Base-by-base conservation (phyloP, 35 echinoderm and acorn worm species). In the Acanthaster planci region DNA sequence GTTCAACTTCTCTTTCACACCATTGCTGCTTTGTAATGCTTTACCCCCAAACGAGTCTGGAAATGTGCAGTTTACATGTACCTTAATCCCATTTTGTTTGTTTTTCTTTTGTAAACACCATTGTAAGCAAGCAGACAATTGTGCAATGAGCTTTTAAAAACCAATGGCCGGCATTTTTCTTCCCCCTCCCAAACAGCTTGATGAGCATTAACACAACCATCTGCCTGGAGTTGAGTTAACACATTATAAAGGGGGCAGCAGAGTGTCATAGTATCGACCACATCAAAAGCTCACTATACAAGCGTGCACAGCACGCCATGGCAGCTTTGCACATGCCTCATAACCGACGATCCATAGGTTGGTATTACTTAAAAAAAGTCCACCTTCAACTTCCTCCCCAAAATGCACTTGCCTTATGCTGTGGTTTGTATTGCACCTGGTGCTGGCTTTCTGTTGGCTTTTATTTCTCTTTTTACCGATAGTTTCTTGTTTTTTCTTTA, bases 301-400 rank as follows among this genome's bases (percentile, higher is more conserved):
- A 47, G 42, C 42, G 42, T 47, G 42, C 42, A 47, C 42, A 38
- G 40, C 67, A 47, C 83, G 83, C 83, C 58, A 93, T 93, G 91
- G 88, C 91, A 37, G 86, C 91, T 80, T 89, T 93, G 91, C 91
- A 93, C 88, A 82, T 86, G 67, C 80, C 91, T 77, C 91, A 93
- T 57, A 83, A 88, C 37, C 88, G 91, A 44, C 91, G 86, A 39
- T 93, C 91, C 86, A 81, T 89, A 89, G 91, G 91, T 93, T 93
- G 76, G 91, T 93, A 93, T 82, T 72, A 67, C 60, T 67, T 29
- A 67, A 67, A 8, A 21, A 72, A 19, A 4, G 12, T 12, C 42
- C 4, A 47, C 42, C 42, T 47, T 12, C 4, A 47, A 47, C 42
- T 12, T 47, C 42, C 42, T 6, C 42, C 42, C 42, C 42, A 72